These are phyloP conservation scores for Sinocyclocheilus anshuiensis DNA, from an alignment of 2,113 vertebrate species.

Conservation along the genomic window DNA sequence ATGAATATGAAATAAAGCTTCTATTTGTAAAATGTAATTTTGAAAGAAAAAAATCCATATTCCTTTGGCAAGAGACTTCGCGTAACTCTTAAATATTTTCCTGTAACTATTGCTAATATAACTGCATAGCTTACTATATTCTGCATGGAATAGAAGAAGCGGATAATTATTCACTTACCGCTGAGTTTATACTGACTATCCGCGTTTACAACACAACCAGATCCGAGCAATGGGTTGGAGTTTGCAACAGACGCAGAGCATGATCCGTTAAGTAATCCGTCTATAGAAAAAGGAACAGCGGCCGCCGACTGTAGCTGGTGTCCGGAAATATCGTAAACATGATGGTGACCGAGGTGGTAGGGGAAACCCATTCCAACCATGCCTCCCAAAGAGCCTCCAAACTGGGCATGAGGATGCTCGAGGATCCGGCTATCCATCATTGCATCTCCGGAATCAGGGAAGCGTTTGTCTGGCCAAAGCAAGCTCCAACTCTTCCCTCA, in stretches of 20 bases:
- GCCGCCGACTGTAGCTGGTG: slow-evolving; percentile 88
- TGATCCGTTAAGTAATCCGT: slow-evolving; percentile 94
- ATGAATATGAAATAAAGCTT: background rate
- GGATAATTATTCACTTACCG: slow-evolving; percentile 74
- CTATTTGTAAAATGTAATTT: background rate
- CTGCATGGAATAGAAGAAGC: background rate
- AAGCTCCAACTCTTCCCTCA: slow-evolving; percentile 35
- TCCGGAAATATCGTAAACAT: slow-evolving; percentile 91
- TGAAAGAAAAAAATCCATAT: background rate
- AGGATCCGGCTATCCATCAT: slow-evolving; percentile 96
- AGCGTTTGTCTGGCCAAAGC: background rate
- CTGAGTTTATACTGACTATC: slow-evolving; percentile 91
- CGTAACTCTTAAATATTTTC: background rate
- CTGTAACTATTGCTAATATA: background rate
- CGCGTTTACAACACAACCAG: slow-evolving; percentile 81
- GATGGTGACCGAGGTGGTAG: slow-evolving; percentile 89
- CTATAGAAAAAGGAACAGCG: slow-evolving; percentile 93
- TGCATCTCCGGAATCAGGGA: slow-evolving; percentile 74
- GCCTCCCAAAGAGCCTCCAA: slow-evolving; percentile 87
- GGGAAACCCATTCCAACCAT: slow-evolving; percentile 96
- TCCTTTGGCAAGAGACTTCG: background rate
- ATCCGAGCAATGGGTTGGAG: slow-evolving; percentile 82
- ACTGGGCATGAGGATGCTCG: slow-evolving; percentile 96
- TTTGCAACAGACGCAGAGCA: slow-evolving; percentile 90
- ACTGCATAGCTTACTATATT: background rate